Evolutionary conservation across 2,888 invertebrate genomes (phyloP), one percentile per base, ranked within the genome.

Genomic region (Frankliniella intonsa): DNA sequence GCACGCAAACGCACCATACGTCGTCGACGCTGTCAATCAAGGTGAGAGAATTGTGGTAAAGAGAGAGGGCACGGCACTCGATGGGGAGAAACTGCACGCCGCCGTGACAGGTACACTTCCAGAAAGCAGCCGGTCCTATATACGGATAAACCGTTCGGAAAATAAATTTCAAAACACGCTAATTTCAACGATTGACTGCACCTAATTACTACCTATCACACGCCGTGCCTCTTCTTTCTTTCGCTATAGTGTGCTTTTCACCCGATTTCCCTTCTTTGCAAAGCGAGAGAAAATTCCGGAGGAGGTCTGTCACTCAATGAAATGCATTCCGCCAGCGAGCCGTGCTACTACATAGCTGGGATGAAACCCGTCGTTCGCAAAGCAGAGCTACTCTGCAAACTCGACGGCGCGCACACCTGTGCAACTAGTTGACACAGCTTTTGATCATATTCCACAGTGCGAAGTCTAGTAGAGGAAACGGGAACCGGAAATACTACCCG

Each of bases 1-100:
- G 25, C 25, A 76, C 25, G 69, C 69, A 22, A 22, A 12, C 25
- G 69, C 22, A 25, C 69, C 25, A 25, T 25, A 76, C 69, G 69
- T 76, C 69, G 69, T 76, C 69, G 69, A 76, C 22, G 69, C 69
- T 76, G 69, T 76, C 69, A 76, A 76, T 76, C 69, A 76, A 76
- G 69, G 69, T 76, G 69, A 25, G 69, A 76, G 69, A 76, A 76
- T 25, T 76, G 69, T 76, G 69, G 69, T 76, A 25, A 22, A 76
- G 69, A 62, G 62, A 62, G 62, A 19, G 62, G 62, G 62, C 62
- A 62, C 62, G 62, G 62, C 62, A 8, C 69, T 12, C 25, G 69
- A 22, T 12, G 25, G 62, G 62, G 69, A 76, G 69, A 76, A 76
- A 76, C 69, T 76, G 25, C 69, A 76, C 69, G 22, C 22, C 22